Base-by-base conservation (phyloP, 2,113 vertebrate species). In the Dipodomys spectabilis region DNA sequence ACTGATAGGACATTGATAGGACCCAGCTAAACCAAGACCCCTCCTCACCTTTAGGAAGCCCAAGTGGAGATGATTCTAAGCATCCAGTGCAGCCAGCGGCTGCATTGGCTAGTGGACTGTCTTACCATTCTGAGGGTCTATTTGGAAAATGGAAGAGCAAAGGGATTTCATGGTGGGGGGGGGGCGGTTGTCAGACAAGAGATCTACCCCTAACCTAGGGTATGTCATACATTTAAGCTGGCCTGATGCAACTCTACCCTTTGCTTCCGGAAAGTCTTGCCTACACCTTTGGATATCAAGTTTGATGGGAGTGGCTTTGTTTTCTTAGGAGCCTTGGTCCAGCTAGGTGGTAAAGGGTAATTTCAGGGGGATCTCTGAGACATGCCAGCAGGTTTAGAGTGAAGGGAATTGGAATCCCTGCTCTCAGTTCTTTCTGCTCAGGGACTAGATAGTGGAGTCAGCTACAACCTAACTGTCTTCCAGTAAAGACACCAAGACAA, bases 221-320 rank as follows among this genome's bases (percentile, higher is more conserved):
- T 7, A 0, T 22, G 20, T 32, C 11, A 71, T 62, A 60, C 71
- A 79, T 80, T 80, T 45, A 79, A 60, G 74, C 23, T 35, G 80
- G 23, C 28, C 64, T 12, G 1, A n/a, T 32, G 67, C 82, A 13
- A 75, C 30, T 45, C 53, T 93, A 80, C 45, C n/a, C 74, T 88
- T 84, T 81, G 82, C 35, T 96, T 88, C 89, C 82, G 82, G 82
- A 57, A 85, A 80, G 69, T 82, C 39, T 79, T 49, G 23, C 5
- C 44, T 60, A 67, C 10, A 3, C 12, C 23, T 67, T 32, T 86
- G 75, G 88, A 95, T 80, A 72, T 49, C 7, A 53, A 25, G 32
- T 3, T 32, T 30, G 23, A 53, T 45, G 60, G 86, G 68, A 75
- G 65, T 19, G 35, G 81, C 83, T 90, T 28, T 49, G 69, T 45